Conservation (phyloP, 2,113 vertebrate genomes). For the Gasterosteus nipponicus region DNA sequence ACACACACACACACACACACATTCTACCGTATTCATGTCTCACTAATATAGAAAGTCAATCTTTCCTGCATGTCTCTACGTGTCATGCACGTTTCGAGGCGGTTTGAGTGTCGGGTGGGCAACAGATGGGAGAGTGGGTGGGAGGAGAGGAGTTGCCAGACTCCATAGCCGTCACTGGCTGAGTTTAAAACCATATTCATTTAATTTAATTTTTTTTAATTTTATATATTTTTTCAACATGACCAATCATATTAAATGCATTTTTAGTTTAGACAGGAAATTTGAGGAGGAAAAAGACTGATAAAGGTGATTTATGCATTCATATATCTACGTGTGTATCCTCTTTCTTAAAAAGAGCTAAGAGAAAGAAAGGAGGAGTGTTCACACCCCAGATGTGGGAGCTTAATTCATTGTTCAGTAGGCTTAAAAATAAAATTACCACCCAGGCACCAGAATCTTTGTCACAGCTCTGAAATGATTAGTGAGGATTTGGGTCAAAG, state of each 20-base stretch:
- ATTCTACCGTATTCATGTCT: background rate
- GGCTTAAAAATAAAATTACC: constrained; percentile 58
- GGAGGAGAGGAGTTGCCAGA: constrained; percentile 54
- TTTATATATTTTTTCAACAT: background rate
- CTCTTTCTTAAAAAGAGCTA: background rate
- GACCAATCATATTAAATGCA: background rate
- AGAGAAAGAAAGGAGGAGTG: constrained; percentile 37
- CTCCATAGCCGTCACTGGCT: constrained; percentile 50
- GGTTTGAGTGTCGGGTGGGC: constrained; percentile 47
- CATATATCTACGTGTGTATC: background rate
- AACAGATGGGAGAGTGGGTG: constrained; percentile 66
- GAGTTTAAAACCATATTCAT: constrained; percentile 34
- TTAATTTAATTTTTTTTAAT: constrained; percentile 24
- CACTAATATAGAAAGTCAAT: background rate
- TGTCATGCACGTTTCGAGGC: background rate
- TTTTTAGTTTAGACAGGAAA: background rate
- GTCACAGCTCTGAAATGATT: constrained; percentile 70
- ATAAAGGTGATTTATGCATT: background rate
- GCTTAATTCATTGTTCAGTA: constrained; percentile 49
- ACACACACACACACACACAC: background rate
- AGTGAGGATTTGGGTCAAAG: constrained; percentile 74
- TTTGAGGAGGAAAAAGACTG: background rate
- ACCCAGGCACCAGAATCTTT: constrained; percentile 47
- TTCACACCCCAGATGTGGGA: constrained; percentile 35
- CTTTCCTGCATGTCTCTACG: background rate